Conservation (phyloP, 1,140 invertebrate genomes). For the Araneus ventricosus region DNA sequence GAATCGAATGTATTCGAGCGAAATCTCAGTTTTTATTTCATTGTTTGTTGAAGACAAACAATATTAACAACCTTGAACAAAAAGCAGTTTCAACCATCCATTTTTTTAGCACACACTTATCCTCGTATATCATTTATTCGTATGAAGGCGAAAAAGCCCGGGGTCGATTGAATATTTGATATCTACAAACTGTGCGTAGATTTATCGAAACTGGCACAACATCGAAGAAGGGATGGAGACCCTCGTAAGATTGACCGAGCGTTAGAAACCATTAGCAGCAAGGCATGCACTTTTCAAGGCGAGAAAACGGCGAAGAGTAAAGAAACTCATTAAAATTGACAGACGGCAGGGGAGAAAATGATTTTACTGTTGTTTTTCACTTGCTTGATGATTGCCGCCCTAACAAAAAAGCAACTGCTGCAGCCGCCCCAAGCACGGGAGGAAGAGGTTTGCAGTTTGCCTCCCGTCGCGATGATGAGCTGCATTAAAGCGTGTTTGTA, state of each 20-base stretch:
- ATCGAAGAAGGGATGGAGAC: no score
- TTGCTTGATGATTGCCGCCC: constrained; percentile 42
- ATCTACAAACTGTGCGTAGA: not conserved
- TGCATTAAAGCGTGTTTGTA: not conserved
- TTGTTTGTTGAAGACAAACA: not conserved
- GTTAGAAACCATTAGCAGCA: not conserved
- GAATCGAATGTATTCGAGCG: not conserved
- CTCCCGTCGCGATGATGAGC: not conserved
- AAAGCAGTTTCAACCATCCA: not conserved
- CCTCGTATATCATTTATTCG: not conserved
- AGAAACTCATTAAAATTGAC: constrained; percentile 70
- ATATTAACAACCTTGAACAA: not conserved
- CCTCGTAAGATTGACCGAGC: not conserved
- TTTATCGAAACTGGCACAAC: not conserved
- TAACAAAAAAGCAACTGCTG: not conserved
- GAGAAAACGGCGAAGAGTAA: not conserved
- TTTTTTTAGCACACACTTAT: not conserved
- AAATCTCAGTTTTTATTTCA: not conserved
- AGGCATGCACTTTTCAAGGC: not conserved
- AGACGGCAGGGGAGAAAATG: constrained; percentile 45
- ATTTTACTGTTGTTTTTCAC: constrained; percentile 44
- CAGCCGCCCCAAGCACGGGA: not conserved
- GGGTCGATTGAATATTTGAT: not conserved
- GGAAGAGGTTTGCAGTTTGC: not conserved
- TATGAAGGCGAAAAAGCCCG: not conserved